Evolutionary conservation across 1,140 invertebrate species (phyloP).

Genomic region (Berghia stephanieae): DNA sequence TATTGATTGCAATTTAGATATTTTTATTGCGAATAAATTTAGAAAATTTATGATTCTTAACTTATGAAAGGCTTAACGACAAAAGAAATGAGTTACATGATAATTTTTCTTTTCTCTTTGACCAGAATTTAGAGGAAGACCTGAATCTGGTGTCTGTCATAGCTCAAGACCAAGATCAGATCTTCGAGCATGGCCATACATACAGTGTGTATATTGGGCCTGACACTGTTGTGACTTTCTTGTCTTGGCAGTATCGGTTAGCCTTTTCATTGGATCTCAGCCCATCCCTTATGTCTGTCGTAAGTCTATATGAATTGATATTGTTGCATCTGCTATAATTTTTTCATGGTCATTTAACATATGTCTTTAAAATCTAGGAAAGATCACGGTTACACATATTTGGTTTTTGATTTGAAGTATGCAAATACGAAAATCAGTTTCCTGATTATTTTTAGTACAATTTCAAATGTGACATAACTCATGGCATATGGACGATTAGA

Average conservation of each 20-base stretch:
- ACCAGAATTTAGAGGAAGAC: conserved; percentile 45
- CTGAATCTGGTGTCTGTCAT: conserved; percentile 51
- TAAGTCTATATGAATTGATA: conserved; percentile 53
- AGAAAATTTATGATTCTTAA: not conserved
- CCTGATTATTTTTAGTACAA: no score
- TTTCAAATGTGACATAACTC: no score
- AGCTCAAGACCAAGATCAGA: conserved; percentile 39
- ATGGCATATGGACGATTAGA: no score
- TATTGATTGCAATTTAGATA: not conserved
- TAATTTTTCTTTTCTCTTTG: conserved; percentile 18
- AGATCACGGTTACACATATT: no score
- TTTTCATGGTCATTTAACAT: not conserved
- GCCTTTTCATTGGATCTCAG: conserved; percentile 84
- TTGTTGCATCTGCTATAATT: not conserved
- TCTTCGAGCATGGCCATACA: conserved; percentile 32
- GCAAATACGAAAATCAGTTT: no score
- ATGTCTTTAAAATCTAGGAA: not conserved
- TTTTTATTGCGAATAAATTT: not conserved
- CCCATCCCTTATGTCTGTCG: conserved; percentile 79
- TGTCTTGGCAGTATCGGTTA: conserved; percentile 74
- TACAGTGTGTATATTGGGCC: conserved; percentile 67
- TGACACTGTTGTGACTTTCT: conserved; percentile 69
- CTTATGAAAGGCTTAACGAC: not conserved
- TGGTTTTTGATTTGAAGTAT: no score
- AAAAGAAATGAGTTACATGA: not conserved